Evolutionary conservation across 2,113 vertebrate species (phyloP), one percentile per base, ranked within the genome.

Genomic region (Sapayoa aenigma): DNA sequence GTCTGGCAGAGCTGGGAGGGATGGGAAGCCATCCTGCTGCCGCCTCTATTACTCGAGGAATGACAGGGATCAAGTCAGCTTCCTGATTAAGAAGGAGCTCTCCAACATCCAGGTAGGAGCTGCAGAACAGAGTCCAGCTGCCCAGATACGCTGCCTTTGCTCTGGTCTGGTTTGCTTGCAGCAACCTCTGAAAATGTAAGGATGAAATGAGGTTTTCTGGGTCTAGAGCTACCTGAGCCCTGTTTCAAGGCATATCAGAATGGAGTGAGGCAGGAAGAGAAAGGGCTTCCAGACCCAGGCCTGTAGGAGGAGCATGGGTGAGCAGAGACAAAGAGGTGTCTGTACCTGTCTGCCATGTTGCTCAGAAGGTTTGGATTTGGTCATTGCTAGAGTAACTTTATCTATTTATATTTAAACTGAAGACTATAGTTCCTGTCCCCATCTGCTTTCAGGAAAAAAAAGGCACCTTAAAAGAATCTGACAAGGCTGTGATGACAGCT

Each of bases 1-100:
- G 90, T 99, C 99, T 14, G 99, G 99, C 65, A 98, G 99, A 85
- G 99, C 99, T 1, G 99, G 99, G 25, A 98, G 99, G 93, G 99
- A 99, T 37, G 99, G 99, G 12, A 98, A 99, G n/a, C 98, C 98
- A 11, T 99, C 99, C 53, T 98, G 91, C 82, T 99, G 99, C 91
- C 98, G 99, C 39, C 98, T 99, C 2, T 99, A 99, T 94, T 99
- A 99, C 96, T 99, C 99, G 6, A 97, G 98, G 30, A 98, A 75
- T 55, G 99, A 99, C 84, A 97, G 98, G 80, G 98, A 99, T 72
- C 99, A 99, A 94, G 96, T 99, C 42, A 97, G 95, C 97, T 99
- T 99, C 95, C 98, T 99, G 88, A 99, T 99, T 92, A 98, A 97
- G 60, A 98, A 99, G 95, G 99, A 99, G 91, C 87, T 99, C 10